Percentiles rank a stretch among this genome's conserved stretches.
phyloP scores from a whole-genome alignment of 2,888 invertebrate genomes.

The Nysson spinosus region DNA sequence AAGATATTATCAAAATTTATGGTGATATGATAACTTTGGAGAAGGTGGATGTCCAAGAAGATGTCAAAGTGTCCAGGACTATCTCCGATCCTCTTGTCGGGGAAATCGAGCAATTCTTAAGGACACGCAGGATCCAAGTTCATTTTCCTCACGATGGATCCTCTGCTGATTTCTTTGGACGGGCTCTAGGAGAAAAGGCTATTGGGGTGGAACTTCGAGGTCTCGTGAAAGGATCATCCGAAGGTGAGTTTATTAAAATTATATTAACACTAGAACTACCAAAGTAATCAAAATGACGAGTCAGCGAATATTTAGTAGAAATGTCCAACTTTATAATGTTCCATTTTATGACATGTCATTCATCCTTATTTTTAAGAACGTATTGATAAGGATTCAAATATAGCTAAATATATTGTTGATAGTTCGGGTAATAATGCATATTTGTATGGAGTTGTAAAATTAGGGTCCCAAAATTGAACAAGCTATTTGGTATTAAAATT shows the following conservation, averaged over 20 bases:
- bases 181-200: slow-evolving; percentile 70
- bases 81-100: slow-evolving; percentile 67
- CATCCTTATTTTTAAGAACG: too few relatives aligned
- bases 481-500: too few relatives aligned
- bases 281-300: too few relatives aligned
- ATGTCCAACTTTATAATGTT: too few relatives aligned
- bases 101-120: slow-evolving; percentile 71
- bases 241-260: slow-evolving; percentile 63
- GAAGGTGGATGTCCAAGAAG: slow-evolving; percentile 59
- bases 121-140: slow-evolving; percentile 64
- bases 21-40: slow-evolving; percentile 70
- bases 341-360: too few relatives aligned
- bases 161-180: slow-evolving; percentile 69
- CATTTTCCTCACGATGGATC: slow-evolving; percentile 70
- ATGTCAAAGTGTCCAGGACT: slow-evolving; percentile 23
- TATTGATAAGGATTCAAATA: too few relatives aligned
- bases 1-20: slow-evolving; percentile 63
- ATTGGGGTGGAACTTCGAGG: slow-evolving; percentile 66
- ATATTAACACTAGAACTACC: too few relatives aligned
- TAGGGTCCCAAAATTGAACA: too few relatives aligned
- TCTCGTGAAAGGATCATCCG: slow-evolving; percentile 69
- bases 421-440: too few relatives aligned
- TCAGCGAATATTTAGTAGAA: too few relatives aligned
- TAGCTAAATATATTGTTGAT: too few relatives aligned
- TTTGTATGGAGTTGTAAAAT: too few relatives aligned